Evolutionary conservation across 2,113 vertebrate species (phyloP), one percentile per base, ranked within the genome.

Genomic region (Crotalus horridus): DNA sequence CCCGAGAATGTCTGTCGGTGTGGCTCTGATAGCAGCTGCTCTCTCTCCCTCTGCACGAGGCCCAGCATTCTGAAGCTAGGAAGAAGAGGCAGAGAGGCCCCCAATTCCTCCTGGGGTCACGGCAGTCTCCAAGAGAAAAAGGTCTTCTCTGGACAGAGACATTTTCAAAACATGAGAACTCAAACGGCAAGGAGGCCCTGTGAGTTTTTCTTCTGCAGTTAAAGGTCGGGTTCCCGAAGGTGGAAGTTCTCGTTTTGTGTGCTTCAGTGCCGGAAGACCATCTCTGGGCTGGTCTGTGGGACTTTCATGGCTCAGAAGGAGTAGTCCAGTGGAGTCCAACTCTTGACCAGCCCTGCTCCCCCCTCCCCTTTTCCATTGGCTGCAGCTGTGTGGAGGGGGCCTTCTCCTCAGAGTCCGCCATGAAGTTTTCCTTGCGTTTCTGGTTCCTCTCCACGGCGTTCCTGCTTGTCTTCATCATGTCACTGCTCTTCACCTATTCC

Each of bases 401-500:
- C 74, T 43, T 43, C 17, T 21, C 69, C 69, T 39, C 17, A 7
- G 33, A 12, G 48, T 93, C 7, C 39, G 96, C 97, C 96, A 98
- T 98, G 97, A 98, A 98, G 97, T 99, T 98, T 96, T 99, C 99
- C 6, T 96, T 99, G 94, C 98, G 99, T 91, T 96, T 99, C 93
- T 99, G 98, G 98, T 98, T 99, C 93, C 98, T 99, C 91, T 98
- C 99, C 0, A 98, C 97, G 23, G 98, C 98, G 85, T 98, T 99
- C 96, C 97, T 98, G 46, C 98, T 99, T 58, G 95, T 98, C 95
- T 99, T 99, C 87, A 95, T 99, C 97, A 99, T 99, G 97, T 99
- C 99, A 0, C 98, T 99, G 88, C 98, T 99, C 94, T 99, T 99
- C 97, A 99, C 99, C 74, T 98, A 98, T 95, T 99, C 99, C 4